phyloP scores from a whole-genome alignment of 2,888 invertebrate species.

The Epirrhoe tristata region DNA sequence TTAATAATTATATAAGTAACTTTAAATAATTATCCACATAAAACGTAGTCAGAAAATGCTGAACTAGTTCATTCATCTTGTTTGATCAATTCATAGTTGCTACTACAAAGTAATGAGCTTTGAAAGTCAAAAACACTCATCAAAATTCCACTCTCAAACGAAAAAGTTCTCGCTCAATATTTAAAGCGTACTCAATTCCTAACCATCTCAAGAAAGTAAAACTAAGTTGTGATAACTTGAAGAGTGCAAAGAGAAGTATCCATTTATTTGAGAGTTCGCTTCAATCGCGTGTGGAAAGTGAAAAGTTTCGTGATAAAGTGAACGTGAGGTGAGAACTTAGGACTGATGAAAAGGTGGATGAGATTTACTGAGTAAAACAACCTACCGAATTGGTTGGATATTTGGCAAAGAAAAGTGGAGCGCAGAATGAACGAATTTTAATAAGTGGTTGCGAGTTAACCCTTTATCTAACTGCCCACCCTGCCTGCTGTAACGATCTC shows the following conservation, averaged over 20 bases:
- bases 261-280: constrained; percentile 55
- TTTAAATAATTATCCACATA: too few species aligned
- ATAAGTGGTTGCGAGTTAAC: background rate
- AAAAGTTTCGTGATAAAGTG: constrained; percentile 64
- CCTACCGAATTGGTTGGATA: constrained; percentile 5
- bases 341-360: constrained; percentile 41
- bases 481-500: too few species aligned
- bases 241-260: constrained; percentile 50
- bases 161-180: constrained; percentile 36
- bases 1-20: too few species aligned
- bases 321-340: constrained; percentile 52
- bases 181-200: constrained; percentile 38
- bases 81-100: background rate
- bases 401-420: constrained; percentile 4
- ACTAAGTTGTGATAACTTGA: constrained; percentile 42
- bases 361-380: constrained; percentile 30
- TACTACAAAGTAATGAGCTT: background rate
- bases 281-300: constrained; percentile 69
- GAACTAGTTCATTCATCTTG: too few species aligned
- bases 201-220: constrained; percentile 45
- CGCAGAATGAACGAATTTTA: constrained; percentile 1
- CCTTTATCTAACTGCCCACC: too few species aligned
- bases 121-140: constrained; percentile 22
- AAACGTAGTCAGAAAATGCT: too few species aligned
- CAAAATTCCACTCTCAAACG: constrained; percentile 33